Percentiles rank a stretch among this genome's conserved stretches.
Conservation (phyloP, 2,888 invertebrate species). For the Pecten maximus region DNA sequence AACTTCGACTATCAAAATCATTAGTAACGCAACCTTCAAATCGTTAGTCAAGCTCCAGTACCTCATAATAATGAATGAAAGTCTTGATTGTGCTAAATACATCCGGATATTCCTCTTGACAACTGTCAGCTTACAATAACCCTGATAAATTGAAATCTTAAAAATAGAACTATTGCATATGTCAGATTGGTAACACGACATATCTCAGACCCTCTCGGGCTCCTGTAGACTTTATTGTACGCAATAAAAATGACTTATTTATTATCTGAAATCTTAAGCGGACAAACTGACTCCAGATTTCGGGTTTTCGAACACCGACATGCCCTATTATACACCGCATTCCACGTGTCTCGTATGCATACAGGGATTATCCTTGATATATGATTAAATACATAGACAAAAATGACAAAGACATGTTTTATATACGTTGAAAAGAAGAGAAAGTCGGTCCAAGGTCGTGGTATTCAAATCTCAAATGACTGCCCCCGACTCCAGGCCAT, state of each 20-base stretch:
- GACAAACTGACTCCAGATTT: background rate
- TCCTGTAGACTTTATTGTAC: background rate
- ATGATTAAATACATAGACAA: background rate
- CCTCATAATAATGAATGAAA: background rate
- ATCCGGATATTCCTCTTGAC: background rate
- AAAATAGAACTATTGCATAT: background rate
- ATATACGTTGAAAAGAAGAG: background rate
- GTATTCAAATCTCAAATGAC: background rate
- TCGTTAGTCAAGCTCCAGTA: background rate
- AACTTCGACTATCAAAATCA: background rate
- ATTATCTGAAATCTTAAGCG: background rate
- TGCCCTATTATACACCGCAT: background rate
- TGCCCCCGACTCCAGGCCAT: background rate
- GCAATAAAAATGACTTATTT: background rate
- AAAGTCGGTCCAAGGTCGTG: background rate
- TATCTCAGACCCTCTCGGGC: background rate
- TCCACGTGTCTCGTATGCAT: background rate
- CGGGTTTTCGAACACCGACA: background rate
- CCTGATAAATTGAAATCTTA: background rate
- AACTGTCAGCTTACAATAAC: background rate
- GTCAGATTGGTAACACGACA: background rate
- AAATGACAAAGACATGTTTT: background rate
- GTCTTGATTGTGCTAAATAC: background rate
- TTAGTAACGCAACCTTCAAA: background rate
- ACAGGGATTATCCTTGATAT: background rate